These are phyloP conservation scores for Uloborus diversus DNA, from an alignment of 1,140 invertebrate genomes.

Conservation along the genomic window DNA sequence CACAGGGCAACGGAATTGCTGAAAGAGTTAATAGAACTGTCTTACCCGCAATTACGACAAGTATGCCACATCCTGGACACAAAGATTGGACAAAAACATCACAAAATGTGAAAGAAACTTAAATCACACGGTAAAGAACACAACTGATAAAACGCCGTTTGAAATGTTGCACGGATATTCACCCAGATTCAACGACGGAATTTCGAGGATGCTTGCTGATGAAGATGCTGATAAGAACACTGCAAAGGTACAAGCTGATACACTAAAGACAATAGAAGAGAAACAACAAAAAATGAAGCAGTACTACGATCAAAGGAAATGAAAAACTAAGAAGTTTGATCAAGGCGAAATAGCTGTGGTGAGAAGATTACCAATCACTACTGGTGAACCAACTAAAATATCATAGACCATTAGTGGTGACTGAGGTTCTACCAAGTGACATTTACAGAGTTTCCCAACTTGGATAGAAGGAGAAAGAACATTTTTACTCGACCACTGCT, in stretches of 20 bases:
- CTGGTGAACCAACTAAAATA: background rate
- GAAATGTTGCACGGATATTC: slow-evolving; percentile 5
- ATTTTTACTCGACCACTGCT: slow-evolving; percentile 1
- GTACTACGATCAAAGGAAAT: background rate
- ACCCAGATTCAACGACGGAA: slow-evolving; percentile 13
- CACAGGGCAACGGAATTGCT: background rate
- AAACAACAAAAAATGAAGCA: background rate
- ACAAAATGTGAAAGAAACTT: background rate
- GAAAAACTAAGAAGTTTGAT: background rate
- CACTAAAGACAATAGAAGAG: background rate
- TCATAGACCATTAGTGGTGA: background rate
- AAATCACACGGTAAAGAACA: slow-evolving; percentile 1
- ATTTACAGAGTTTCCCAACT: slow-evolving; percentile 13
- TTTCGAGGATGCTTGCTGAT: background rate
- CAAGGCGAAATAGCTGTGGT: background rate
- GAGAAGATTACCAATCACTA: background rate
- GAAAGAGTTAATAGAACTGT: background rate
- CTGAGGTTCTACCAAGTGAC: background rate
- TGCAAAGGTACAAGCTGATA: background rate
- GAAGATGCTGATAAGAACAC: slow-evolving; percentile 1
- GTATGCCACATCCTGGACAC: background rate
- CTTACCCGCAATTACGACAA: background rate
- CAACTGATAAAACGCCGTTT: background rate
- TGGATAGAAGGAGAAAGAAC: background rate
- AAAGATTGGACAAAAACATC: background rate